Percentiles rank a stretch among this genome's conserved stretches.
Evolutionary conservation across 2,888 invertebrate species (phyloP).

Genomic region (Sarcophaga subvicina): DNA sequence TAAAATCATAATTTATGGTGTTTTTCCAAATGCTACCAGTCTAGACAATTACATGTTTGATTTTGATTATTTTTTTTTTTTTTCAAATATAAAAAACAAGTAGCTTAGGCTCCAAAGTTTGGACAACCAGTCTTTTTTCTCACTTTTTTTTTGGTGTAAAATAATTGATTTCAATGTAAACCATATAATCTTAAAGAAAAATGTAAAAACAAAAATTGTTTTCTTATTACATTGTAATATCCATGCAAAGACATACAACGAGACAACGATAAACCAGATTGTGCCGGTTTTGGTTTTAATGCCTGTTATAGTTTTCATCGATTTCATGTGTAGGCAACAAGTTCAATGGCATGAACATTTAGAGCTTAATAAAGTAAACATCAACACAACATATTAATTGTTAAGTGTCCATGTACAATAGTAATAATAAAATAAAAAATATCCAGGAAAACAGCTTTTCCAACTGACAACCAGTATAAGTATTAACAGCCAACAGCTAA

Average conservation of each 20-base stretch:
- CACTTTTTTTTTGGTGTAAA: not conserved
- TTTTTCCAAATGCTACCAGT: not conserved
- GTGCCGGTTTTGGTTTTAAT: constrained; percentile 11
- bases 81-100: not conserved
- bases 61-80: not conserved
- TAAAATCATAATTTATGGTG: constrained; percentile 1
- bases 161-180: constrained; percentile 19
- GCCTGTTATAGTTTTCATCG: not conserved
- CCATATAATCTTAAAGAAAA: not conserved
- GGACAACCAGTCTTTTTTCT: not conserved
- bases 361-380: constrained; percentile 70
- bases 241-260: constrained; percentile 25
- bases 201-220: not conserved
- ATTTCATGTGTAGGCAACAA: constrained; percentile 67
- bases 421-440: not conserved
- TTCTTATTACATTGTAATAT: constrained; percentile 20
- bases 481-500: constrained; percentile 24
- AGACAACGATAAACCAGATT: constrained; percentile 54
- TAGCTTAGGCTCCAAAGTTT: constrained; percentile 17
- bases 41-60: no score
- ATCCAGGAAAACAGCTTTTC: constrained; percentile 71
- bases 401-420: constrained; percentile 64
- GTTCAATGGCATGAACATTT: constrained; percentile 77
- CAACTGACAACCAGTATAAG: constrained; percentile 70
- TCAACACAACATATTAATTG: constrained; percentile 72